Evolutionary conservation across 1,140 invertebrate species (phyloP).

Genomic region (Sweltsa coloradensis): DNA sequence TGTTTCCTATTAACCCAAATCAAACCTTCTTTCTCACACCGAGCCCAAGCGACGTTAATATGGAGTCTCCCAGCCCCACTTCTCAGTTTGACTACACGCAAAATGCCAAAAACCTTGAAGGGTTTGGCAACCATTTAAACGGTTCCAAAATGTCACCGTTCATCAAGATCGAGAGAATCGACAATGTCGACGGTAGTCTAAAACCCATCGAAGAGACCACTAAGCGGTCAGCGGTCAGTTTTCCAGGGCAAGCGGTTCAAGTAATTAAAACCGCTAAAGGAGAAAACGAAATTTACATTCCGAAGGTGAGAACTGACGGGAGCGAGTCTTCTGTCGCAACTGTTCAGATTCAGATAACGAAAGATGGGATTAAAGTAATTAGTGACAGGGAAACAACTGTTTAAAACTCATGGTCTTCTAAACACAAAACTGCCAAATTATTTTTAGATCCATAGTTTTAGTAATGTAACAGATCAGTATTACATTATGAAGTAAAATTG

Average conservation of each 20-base stretch:
- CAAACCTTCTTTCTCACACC: constrained; percentile 32
- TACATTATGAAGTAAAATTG: no score
- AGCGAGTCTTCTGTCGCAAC: constrained; percentile 17
- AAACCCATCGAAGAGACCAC: constrained; percentile 27
- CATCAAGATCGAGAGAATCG: constrained; percentile 25
- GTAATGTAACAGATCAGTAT: no score
- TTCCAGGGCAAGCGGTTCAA: constrained; percentile 39
- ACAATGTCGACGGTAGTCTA: no score
- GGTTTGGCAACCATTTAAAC: constrained; percentile 17
- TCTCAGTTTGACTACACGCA: constrained; percentile 22
- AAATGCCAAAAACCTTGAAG: constrained; percentile 26
- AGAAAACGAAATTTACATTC: constrained; percentile 23
- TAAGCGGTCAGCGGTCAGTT: constrained; percentile 19
- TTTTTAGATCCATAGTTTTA: no score
- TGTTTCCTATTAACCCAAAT: constrained; percentile 19
- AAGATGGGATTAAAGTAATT: constrained; percentile 60
- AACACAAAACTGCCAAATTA: background rate
- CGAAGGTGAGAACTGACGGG: constrained; percentile 44
- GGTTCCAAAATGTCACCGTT: no score
- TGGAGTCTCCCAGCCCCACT: constrained; percentile 35
- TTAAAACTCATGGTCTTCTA: constrained; percentile 26
- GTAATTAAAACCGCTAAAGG: constrained; percentile 29
- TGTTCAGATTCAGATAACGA: constrained; percentile 53
- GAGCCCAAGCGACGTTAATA: constrained; percentile 39
- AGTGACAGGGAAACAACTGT: constrained; percentile 61